Base-by-base conservation (phyloP, 1,140 invertebrate genomes). In the Scaptomyza graminum region DNA sequence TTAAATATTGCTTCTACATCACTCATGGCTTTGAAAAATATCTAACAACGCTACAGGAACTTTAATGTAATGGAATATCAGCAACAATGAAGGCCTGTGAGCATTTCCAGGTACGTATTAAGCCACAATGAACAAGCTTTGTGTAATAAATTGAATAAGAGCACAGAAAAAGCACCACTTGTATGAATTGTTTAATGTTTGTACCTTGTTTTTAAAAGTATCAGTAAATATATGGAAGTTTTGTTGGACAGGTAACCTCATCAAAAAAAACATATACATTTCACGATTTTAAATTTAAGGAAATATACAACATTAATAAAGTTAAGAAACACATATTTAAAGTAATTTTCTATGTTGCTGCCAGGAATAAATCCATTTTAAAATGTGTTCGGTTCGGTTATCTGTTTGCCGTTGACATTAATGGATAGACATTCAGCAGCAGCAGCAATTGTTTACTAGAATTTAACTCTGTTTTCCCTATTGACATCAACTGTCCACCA, bases 11-110 rank as follows among this genome's bases (percentile, higher is more conserved):
- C 5, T 31, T 31, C 7, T 6, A 31, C 2, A 5, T 2, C 2
- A 4, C 28, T 31, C 28, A 31, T 6, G 7, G 28, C 3, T 31
- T 5, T 1, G 1, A 31, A 31, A 31, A 31, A 31, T 31, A 31
- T 6, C 28, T 31, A 43, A 74, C 22, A 73, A 57, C 37, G 52
- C 55, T n/a, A n/a, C n/a, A n/a, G n/a, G n/a, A n/a, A n/a, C n/a
- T n/a, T n/a, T n/a, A n/a, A 59, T n/a, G 28, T 67, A 71, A 81
- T 78, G 75, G 31, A 82, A 74, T 69, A 74, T 65, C 49, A 82
- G 74, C 79, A 81, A 71, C 63, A 64, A 43, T 37, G 16, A 28
- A 16, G 39, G 28, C 80, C 70, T 37, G 44, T 13, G 31, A 56
- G 47, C 49, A 54, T 54, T 22, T 65, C 52, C 31, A 9, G 3